Percentiles rank a stretch among this genome's conserved stretches.
Evolutionary conservation across 2,797 vertebrate genomes (phyloP).

Genomic region (Diplodus puntazzo): DNA sequence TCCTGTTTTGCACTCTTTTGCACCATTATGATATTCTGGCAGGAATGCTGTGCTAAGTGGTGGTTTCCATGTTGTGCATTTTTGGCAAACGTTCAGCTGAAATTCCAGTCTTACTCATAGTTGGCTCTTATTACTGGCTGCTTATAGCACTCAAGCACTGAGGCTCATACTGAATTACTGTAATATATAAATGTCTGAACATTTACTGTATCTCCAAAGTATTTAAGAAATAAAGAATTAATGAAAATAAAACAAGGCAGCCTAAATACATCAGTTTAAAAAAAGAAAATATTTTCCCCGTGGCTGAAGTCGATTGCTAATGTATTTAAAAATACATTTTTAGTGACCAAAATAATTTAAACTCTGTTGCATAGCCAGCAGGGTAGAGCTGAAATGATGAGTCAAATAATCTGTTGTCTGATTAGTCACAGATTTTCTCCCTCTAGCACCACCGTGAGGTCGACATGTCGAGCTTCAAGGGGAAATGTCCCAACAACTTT

Average conservation of each 20-base stretch:
- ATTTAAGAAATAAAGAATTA: background rate
- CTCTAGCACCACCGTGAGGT: background rate
- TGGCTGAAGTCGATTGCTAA: background rate
- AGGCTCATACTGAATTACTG: background rate
- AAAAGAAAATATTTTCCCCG: too few relatives aligned
- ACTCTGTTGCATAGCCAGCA: background rate
- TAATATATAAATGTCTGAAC: background rate
- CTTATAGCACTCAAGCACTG: background rate
- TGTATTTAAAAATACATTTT: background rate
- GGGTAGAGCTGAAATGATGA: background rate
- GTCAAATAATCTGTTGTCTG: background rate
- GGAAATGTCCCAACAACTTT: background rate
- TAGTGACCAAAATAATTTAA: background rate
- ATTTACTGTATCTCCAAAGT: background rate
- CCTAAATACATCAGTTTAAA: too few relatives aligned
- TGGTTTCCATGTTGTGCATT: conserved; percentile 55
- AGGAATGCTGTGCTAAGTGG: conserved; percentile 37
- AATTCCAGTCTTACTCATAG: conserved; percentile 40
- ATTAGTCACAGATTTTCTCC: background rate
- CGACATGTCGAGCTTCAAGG: background rate
- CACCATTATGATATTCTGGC: conserved; percentile 36
- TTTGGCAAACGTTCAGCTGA: conserved; percentile 36
- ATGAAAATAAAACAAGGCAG: background rate
- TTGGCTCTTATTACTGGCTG: background rate
- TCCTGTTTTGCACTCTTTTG: conserved; percentile 61